Conservation (phyloP, 2,113 vertebrate species). For the Labeo catla region DNA sequence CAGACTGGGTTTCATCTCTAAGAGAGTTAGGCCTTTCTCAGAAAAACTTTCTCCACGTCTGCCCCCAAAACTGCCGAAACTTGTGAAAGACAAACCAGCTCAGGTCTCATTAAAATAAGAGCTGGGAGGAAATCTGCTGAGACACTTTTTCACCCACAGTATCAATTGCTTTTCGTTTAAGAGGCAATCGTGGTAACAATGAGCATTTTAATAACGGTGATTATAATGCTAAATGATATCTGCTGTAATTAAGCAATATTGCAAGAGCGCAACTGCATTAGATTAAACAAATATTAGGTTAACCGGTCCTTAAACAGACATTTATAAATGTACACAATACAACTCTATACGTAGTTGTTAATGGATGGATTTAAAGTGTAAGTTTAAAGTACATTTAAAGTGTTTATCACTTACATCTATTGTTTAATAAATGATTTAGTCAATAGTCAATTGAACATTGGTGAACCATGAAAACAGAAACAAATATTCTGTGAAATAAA, state of each 20-base stretch:
- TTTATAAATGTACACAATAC: background rate
- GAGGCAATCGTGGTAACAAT: too few relatives aligned
- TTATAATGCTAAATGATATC: background rate
- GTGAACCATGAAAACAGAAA: too few relatives aligned
- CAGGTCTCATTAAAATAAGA: background rate
- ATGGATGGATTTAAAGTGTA: background rate
- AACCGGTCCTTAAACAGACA: background rate
- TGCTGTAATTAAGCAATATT: background rate
- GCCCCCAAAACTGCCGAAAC: background rate
- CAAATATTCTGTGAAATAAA: too few relatives aligned
- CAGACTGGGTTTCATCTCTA: background rate
- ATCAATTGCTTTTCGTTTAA: background rate
- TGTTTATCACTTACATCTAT: too few relatives aligned
- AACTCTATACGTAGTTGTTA: background rate
- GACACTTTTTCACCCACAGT: background rate
- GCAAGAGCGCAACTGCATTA: background rate
- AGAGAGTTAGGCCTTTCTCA: background rate
- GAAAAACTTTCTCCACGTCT: background rate
- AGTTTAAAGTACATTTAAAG: background rate
- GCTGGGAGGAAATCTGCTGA: background rate
- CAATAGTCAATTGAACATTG: too few relatives aligned
- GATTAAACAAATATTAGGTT: background rate
- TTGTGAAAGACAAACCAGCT: background rate
- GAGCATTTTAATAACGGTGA: background rate
- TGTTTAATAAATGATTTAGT: too few relatives aligned